These are phyloP conservation scores for Eulacestoma nigropectus DNA, from an alignment of 2,113 vertebrate species.

Conservation along the genomic window DNA sequence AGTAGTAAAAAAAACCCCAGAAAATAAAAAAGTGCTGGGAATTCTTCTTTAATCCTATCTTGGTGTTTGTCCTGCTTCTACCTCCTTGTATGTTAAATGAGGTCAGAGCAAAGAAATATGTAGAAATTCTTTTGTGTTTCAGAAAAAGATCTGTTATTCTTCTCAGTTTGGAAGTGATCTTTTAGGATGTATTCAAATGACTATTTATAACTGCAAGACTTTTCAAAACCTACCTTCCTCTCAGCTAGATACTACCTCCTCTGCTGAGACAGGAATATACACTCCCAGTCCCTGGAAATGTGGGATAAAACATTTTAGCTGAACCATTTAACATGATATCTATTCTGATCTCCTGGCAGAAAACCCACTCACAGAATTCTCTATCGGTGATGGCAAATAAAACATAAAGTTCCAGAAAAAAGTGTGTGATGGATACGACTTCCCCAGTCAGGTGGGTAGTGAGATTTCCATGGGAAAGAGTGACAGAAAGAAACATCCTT, in stretches of 20 bases:
- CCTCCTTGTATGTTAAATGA: not conserved
- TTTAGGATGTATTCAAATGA: not conserved
- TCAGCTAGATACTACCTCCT: not conserved
- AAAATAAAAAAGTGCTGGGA: not conserved
- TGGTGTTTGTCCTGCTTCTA: not conserved
- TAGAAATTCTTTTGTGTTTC: not conserved
- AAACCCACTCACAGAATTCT: not conserved
- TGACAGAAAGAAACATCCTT: slow-evolving; percentile 8
- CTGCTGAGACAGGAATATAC: not conserved
- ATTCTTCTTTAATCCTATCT: not conserved
- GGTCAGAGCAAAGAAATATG: not conserved
- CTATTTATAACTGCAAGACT: not conserved
- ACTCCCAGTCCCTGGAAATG: not conserved
- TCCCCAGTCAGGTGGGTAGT: not conserved
- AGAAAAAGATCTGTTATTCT: not conserved
- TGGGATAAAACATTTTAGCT: not conserved
- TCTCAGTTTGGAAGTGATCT: not conserved
- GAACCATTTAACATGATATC: not conserved
- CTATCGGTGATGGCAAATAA: not conserved
- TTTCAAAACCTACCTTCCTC: not conserved
- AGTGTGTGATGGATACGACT: not conserved
- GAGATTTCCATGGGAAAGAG: not conserved
- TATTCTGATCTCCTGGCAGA: not conserved
- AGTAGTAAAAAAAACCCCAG: no score
- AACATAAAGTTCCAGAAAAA: not conserved